Evolutionary conservation across 2,888 invertebrate genomes (phyloP), one percentile per base, ranked within the genome.

Genomic region (Epinotia brunnichana): DNA sequence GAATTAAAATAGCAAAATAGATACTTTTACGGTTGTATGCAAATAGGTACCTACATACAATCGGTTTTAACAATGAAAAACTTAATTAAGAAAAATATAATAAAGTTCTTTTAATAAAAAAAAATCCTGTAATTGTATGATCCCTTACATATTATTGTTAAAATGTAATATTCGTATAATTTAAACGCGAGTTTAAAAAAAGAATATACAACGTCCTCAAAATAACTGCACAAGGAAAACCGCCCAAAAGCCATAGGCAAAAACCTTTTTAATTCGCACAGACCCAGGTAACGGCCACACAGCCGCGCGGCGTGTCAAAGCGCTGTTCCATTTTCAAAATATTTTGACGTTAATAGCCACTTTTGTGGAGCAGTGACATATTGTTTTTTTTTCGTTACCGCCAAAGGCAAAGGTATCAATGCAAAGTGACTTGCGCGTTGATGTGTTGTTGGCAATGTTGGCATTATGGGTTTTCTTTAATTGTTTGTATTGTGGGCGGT

Each of bases 291-390:
- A 68, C 41, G 73, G 73, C 73, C 73, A 73, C 73, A 73, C 68
- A 73, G 62, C 73, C 68, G 62, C 73, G 73, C 68, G 68, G 73
- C 53, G 57, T 73, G 73, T 69, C 73, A 73, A 73, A 73, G 73
- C 63, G 67, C n/a, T 66, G 71, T 75, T 73, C 69, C 74, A 73
- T 91, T 92, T 91, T 90, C 89, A 91, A 92, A 93, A 93, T 91
- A 92, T 93, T 92, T 91, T 92, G 92, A 92, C 92, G 83, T 91
- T 92, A 91, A 92, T 90, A 84, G 89, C 83, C 80, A 82, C 81
- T 84, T 87, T 90, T 90, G 90, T 86, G 77, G 77, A 76, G 81
- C 84, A 85, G 85, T 89, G 90, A 90, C 79, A 79, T 80, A 80
- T 76, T 74, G 78, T 70, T 78, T 82, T 82, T 85, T 84, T 82